Evolutionary conservation across 2,797 vertebrate species (phyloP).

Genomic region (Sternotherus odoratus): DNA sequence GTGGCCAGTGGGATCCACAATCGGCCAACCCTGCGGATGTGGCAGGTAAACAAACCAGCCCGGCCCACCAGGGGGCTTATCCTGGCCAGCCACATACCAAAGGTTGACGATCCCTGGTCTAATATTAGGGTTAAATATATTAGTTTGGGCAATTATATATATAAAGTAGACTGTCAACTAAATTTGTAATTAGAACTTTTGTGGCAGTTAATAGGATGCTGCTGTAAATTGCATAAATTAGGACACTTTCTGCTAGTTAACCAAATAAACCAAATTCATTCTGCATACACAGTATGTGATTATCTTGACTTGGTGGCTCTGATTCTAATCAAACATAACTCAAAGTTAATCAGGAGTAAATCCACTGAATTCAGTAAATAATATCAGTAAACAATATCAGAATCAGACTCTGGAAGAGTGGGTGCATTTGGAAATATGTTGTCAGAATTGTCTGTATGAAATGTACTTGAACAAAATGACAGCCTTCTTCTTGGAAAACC

Average conservation of each 20-base stretch:
- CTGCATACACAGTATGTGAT: not conserved
- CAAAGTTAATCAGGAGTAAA: not conserved
- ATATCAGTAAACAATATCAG: not conserved
- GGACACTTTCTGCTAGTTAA: not conserved
- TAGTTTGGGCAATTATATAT: not conserved
- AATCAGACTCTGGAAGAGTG: not conserved
- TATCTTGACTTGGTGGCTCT: not conserved
- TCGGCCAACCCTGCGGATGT: too few species aligned
- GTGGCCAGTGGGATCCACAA: too few species aligned
- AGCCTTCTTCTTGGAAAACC: not conserved
- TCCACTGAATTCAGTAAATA: not conserved
- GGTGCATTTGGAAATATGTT: not conserved
- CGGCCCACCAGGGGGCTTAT: too few species aligned
- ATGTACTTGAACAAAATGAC: not conserved
- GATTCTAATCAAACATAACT: not conserved
- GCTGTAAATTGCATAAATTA: not conserved
- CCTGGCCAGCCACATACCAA: too few species aligned
- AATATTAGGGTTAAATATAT: not conserved
- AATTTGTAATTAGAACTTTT: not conserved
- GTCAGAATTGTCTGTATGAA: not conserved
- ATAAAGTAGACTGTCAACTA: not conserved
- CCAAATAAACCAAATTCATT: not conserved
- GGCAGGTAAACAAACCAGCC: too few species aligned
- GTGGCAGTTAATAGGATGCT: not conserved
- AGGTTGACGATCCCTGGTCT: too few species aligned